Evolutionary conservation across 53 echinoderm and acorn worm genomes (phyloP).

Genomic region (Crossaster papposus): DNA sequence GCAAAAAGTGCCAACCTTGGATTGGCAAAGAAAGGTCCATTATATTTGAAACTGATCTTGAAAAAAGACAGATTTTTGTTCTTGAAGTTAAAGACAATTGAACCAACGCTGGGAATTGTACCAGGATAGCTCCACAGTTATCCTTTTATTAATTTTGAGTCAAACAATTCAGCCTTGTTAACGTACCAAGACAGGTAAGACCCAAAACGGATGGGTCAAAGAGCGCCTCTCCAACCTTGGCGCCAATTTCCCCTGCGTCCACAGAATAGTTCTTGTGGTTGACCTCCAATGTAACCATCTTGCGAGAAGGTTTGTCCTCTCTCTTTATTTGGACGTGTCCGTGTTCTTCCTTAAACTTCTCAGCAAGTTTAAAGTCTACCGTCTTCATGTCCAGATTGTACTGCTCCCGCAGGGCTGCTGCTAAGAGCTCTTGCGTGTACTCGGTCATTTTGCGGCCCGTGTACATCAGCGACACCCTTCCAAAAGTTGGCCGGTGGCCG

Average conservation of each 20-base stretch:
- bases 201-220: conserved; percentile 35
- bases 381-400: conserved; percentile 1
- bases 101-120: no score
- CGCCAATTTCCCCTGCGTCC: conserved; percentile 40
- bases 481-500: conserved; percentile 67
- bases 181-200: conserved; percentile 4
- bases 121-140: no score
- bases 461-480: conserved; percentile 43
- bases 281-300: not conserved
- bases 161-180: not conserved
- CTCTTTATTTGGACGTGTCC: not conserved
- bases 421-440: conserved; percentile 34
- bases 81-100: no score
- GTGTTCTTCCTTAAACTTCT: conserved; percentile 50
- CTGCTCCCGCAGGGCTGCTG: not conserved
- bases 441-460: conserved; percentile 55
- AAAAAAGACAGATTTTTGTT: no score
- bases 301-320: not conserved
- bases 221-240: conserved; percentile 54
- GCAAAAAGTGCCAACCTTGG: no score
- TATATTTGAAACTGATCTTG: no score
- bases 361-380: conserved; percentile 27
- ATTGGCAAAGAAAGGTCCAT: no score
- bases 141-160: no score
- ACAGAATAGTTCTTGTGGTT: not conserved